phyloP scores from a whole-genome alignment of 2,113 vertebrate species.

The Rallus limicola region DNA sequence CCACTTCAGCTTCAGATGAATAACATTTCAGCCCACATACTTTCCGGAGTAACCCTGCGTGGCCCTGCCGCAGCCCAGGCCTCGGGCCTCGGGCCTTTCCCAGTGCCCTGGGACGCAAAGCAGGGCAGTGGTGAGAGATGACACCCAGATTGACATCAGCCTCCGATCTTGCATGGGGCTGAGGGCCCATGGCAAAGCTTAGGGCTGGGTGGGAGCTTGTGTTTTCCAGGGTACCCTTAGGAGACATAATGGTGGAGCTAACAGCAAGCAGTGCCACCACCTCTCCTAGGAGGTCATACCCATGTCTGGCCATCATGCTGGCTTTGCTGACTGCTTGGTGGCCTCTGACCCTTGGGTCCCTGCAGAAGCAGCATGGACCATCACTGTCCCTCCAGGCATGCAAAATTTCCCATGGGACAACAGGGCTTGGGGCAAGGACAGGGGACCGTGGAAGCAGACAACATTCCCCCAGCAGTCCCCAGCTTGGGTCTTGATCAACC shows the following conservation, averaged over 20 bases:
- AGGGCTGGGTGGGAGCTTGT: not conserved
- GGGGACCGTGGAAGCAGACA: not conserved
- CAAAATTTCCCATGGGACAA: not conserved
- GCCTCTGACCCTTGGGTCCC: not conserved
- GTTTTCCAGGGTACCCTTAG: rapidly evolving
- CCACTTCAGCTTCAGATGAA: constrained; percentile 54
- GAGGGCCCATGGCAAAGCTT: not conserved
- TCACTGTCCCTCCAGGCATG: not conserved
- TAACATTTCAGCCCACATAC: constrained; percentile 38
- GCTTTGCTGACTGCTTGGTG: not conserved
- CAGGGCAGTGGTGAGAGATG: not conserved
- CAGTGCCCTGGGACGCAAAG: not conserved
- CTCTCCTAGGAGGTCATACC: not conserved
- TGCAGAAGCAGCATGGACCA: not conserved
- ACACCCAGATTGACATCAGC: rapidly evolving
- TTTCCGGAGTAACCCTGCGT: constrained; percentile 37
- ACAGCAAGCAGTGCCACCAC: not conserved
- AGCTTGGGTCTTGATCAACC: not conserved
- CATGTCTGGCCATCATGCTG: not conserved
- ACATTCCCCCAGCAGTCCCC: rapidly evolving
- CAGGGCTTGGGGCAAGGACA: not conserved
- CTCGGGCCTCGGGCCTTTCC: not conserved
- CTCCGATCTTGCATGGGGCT: not conserved
- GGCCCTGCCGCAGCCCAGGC: not conserved
- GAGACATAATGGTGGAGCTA: rapidly evolving